Conservation (phyloP, 1,140 invertebrate species). For the Drosophila melanica region DNA sequence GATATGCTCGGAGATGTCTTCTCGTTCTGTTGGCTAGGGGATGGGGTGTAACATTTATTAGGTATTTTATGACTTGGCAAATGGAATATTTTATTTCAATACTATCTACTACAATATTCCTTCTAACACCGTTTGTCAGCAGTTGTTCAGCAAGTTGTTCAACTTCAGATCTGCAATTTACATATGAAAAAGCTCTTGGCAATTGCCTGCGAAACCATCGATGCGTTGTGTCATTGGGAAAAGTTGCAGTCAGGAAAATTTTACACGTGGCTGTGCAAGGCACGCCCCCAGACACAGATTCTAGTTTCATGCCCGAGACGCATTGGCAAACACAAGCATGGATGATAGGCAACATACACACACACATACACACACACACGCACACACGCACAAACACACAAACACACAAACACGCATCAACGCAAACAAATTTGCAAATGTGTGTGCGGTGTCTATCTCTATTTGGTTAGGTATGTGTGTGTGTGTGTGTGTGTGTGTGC, state of each 20-base stretch:
- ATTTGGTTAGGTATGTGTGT: conserved; percentile 1
- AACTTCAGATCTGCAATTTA: conserved; percentile 2
- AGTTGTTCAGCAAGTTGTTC: no score
- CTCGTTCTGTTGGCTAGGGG: no score
- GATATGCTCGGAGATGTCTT: no score
- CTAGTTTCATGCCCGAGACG: conserved; percentile 3
- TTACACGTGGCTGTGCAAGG: conserved; percentile 4
- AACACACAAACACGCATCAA: background rate
- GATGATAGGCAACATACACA: background rate
- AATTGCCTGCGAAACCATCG: conserved; percentile 15
- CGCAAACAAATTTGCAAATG: conserved; percentile 28
- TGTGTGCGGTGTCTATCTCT: conserved; percentile 6
- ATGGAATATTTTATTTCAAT: no score
- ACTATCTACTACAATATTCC: no score
- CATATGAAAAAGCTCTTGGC: conserved; percentile 2
- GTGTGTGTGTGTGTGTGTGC: background rate
- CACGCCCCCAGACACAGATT: conserved; percentile 5
- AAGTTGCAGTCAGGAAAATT: conserved; percentile 12
- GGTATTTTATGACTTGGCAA: background rate
- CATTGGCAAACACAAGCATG: conserved; percentile 33
- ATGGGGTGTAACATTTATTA: no score
- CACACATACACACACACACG: background rate
- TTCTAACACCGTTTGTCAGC: no score
- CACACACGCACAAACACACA: background rate
- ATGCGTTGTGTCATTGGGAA: conserved; percentile 9